A percentile compares a stretch with the other conserved stretches of the same genome.
phyloP scores from a whole-genome alignment of 2,888 invertebrate genomes.

The Epinotia brunnichana region DNA sequence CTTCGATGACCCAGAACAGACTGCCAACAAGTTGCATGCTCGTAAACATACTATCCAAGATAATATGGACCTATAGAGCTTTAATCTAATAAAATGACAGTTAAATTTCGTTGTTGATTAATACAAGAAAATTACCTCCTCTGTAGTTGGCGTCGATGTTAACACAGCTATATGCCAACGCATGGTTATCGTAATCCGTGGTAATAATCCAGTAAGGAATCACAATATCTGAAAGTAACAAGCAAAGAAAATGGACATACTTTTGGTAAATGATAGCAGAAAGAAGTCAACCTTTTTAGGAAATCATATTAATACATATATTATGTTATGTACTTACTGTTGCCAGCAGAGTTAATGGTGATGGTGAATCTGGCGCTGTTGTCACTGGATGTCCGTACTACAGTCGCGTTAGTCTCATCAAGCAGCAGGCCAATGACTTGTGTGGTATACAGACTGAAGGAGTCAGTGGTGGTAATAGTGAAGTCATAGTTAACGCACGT shows the following conservation, averaged over 20 bases:
- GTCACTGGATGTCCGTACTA: constrained; percentile 28
- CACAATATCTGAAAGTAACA: constrained; percentile 51
- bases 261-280: background rate
- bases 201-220: constrained; percentile 66
- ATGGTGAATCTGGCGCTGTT: constrained; percentile 36
- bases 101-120: background rate
- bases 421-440: constrained; percentile 29
- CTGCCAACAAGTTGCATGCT: background rate
- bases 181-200: constrained; percentile 85
- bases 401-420: constrained; percentile 35
- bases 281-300: background rate
- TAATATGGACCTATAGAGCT: no score
- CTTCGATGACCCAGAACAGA: background rate
- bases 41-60: background rate
- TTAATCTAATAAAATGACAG: no score
- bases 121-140: constrained; percentile 55
- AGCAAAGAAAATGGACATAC: constrained; percentile 1
- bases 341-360: constrained; percentile 17
- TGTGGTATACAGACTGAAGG: constrained; percentile 25
- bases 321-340: constrained; percentile 27
- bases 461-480: constrained; percentile 10
- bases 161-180: constrained; percentile 85
- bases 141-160: constrained; percentile 69
- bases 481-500: constrained; percentile 44
- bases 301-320: background rate